Conservation (phyloP, 2,113 vertebrate species). For the Pterophyllum scalare region DNA sequence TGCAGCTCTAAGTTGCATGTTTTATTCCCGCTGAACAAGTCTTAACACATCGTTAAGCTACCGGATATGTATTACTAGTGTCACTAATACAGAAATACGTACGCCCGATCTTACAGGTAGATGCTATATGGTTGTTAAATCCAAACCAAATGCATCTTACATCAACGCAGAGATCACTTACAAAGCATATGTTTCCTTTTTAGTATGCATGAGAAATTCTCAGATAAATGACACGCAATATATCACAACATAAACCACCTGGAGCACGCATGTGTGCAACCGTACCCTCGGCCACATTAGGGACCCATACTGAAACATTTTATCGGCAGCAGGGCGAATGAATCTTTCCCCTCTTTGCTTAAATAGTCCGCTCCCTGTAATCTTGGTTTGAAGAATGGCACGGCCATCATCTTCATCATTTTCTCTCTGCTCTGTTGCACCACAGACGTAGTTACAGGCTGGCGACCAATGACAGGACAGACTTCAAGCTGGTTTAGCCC, state of each 20-base stretch:
- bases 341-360: conserved; percentile 32
- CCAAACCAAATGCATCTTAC: background rate
- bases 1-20: background rate
- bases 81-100: background rate
- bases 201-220: conserved; percentile 22
- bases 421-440: conserved; percentile 30
- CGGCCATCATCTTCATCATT: conserved; percentile 43
- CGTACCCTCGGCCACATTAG: conserved; percentile 24
- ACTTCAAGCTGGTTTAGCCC: background rate
- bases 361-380: conserved; percentile 49
- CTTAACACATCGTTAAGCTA: background rate
- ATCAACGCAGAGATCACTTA: conserved; percentile 9
- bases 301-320: conserved; percentile 51
- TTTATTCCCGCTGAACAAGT: background rate
- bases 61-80: background rate
- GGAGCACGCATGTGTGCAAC: conserved; percentile 27
- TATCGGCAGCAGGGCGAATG: conserved; percentile 25
- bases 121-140: background rate
- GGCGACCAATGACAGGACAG: background rate
- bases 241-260: background rate
- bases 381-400: conserved; percentile 36
- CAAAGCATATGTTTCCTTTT: conserved; percentile 8
- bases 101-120: background rate
- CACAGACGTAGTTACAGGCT: conserved; percentile 43
- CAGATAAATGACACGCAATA: conserved; percentile 19